Evolutionary conservation across 2,113 vertebrate genomes (phyloP).

Genomic region (Sebastes fasciatus): DNA sequence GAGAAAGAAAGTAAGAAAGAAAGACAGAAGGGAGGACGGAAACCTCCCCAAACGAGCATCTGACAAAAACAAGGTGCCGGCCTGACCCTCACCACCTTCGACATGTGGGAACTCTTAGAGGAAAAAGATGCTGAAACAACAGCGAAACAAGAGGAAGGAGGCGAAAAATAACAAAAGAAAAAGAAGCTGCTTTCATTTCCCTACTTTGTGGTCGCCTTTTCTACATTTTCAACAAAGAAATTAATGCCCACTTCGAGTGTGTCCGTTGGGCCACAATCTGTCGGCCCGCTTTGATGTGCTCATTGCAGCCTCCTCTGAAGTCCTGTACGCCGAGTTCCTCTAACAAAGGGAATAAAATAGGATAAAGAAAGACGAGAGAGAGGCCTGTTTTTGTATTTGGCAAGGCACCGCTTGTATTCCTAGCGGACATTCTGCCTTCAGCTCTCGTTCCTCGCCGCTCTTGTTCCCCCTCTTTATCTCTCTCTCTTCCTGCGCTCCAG

Average conservation of each 20-base stretch:
- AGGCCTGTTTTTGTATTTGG: conserved; percentile 80
- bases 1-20: conserved; percentile 57
- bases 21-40: conserved; percentile 71
- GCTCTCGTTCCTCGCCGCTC: conserved; percentile 62
- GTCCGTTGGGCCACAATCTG: conserved; percentile 82
- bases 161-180: conserved; percentile 64
- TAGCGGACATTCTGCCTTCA: conserved; percentile 77
- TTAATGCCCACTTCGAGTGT: conserved; percentile 78
- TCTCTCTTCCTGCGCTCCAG: conserved; percentile 50
- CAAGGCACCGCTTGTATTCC: conserved; percentile 79
- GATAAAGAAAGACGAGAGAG: conserved; percentile 76
- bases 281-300: conserved; percentile 81
- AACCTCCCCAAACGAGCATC: conserved; percentile 70
- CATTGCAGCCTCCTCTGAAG: conserved; percentile 80
- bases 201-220: conserved; percentile 68
- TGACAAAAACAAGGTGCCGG: conserved; percentile 74
- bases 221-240: conserved; percentile 81
- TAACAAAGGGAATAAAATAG: conserved; percentile 83
- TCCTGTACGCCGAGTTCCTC: conserved; percentile 75
- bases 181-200: conserved; percentile 65
- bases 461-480: conserved; percentile 47
- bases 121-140: conserved; percentile 52
- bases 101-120: conserved; percentile 64
- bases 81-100: conserved; percentile 71
- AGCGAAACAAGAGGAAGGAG: conserved; percentile 49